A percentile compares a stretch with the other conserved stretches of the same genome.
Conservation (phyloP, 2,113 vertebrate genomes). For the Clarias gariepinus region DNA sequence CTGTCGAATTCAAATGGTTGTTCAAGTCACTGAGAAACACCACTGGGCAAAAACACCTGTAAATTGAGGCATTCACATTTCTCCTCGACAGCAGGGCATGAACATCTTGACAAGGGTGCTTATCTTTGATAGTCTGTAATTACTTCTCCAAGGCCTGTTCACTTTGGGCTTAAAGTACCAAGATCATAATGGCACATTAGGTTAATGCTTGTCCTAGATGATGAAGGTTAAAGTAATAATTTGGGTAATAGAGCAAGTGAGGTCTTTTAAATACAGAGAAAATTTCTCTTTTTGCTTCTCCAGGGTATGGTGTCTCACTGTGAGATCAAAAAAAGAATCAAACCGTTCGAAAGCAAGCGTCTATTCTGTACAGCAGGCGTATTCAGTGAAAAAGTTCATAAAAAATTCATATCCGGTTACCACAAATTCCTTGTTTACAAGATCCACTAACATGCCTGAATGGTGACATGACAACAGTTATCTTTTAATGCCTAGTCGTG, state of each 20-base stretch:
- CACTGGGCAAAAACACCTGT: slow-evolving; percentile 21
- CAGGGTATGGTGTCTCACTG: not conserved
- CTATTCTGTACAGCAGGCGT: not conserved
- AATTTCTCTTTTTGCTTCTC: slow-evolving; percentile 7
- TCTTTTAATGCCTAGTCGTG: not conserved
- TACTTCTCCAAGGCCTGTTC: slow-evolving; percentile 32
- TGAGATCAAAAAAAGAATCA: not conserved
- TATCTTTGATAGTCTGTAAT: slow-evolving; percentile 44
- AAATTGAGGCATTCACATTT: slow-evolving; percentile 1
- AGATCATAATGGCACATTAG: slow-evolving; percentile 35
- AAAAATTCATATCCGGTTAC: not conserved
- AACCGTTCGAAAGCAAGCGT: not conserved
- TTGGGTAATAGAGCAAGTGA: slow-evolving; percentile 13
- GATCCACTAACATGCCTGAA: not conserved
- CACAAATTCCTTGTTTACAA: not conserved
- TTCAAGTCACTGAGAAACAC: slow-evolving; percentile 7
- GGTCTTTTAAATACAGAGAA: not conserved
- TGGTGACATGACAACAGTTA: not conserved
- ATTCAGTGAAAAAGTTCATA: not conserved
- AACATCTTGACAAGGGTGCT: slow-evolving; percentile 40
- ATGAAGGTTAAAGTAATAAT: slow-evolving; percentile 36
- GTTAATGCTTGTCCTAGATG: slow-evolving; percentile 30
- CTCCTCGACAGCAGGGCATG: slow-evolving; percentile 15
- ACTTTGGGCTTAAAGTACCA: slow-evolving; percentile 21
- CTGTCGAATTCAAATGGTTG: slow-evolving; percentile 3